Evolutionary conservation across 2,888 invertebrate genomes (phyloP).

Genomic region (Syritta pipiens): DNA sequence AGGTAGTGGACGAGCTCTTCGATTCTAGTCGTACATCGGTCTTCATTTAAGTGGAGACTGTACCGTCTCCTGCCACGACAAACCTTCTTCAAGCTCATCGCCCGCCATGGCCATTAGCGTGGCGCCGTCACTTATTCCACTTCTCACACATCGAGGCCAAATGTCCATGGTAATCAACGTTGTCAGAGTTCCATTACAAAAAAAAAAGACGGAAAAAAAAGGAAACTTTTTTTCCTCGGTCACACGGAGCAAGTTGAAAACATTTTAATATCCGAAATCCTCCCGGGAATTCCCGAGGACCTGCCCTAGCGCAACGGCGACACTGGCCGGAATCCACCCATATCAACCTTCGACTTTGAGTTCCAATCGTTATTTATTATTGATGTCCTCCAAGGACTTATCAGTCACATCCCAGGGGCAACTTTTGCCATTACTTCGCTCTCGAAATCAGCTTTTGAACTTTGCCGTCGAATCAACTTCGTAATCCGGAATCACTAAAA

Average conservation of each 20-base stretch:
- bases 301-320: too few relatives aligned
- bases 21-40: too few relatives aligned
- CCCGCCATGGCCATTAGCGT: too few relatives aligned
- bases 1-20: too few relatives aligned
- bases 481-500: conserved; percentile 28
- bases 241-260: not conserved
- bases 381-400: conserved; percentile 44
- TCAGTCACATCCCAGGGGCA: conserved; percentile 43
- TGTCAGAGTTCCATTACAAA: not conserved
- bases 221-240: not conserved
- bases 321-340: not conserved
- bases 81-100: too few relatives aligned
- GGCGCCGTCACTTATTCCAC: too few relatives aligned
- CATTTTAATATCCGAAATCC: not conserved
- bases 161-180: too few relatives aligned
- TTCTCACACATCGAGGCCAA: too few relatives aligned
- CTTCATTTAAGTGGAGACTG: too few relatives aligned
- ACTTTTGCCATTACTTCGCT: conserved; percentile 38
- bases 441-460: conserved; percentile 34
- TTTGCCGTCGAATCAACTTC: conserved; percentile 27
- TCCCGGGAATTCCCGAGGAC: not conserved
- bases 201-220: not conserved
- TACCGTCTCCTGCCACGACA: too few relatives aligned
- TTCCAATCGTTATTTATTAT: conserved; percentile 42
- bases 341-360: not conserved